Percentiles rank a stretch among this genome's conserved stretches.
These are phyloP conservation scores for Clarias batrachus DNA, from an alignment of 2,113 vertebrate genomes.

Conservation along the genomic window DNA sequence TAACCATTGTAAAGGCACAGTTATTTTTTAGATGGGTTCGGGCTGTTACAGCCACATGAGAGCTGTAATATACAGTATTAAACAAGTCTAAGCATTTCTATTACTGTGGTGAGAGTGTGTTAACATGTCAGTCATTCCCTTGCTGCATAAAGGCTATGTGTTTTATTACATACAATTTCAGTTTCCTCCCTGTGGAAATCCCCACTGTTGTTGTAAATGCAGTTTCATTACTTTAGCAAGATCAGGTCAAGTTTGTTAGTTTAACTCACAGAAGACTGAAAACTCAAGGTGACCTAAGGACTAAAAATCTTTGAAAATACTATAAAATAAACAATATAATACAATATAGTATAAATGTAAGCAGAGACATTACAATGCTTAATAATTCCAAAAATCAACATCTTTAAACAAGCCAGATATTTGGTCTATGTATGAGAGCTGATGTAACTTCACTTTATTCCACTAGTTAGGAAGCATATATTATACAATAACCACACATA, in stretches of 20 bases:
- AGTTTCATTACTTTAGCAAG: not conserved
- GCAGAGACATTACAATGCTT: not conserved
- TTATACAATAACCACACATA: not conserved
- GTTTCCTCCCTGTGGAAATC: not conserved
- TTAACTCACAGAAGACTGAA: not conserved
- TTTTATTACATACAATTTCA: slow-evolving; percentile 6
- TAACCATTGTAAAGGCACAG: not conserved
- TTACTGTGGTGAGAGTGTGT: too few species aligned
- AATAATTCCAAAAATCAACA: not conserved
- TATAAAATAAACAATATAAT: not conserved
- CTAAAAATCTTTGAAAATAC: not conserved
- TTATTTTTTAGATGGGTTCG: not conserved
- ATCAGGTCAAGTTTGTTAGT: not conserved
- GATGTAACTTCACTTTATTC: not conserved
- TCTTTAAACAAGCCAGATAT: not conserved
- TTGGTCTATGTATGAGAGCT: not conserved
- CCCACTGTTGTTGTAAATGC: not conserved
- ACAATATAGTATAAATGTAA: not conserved
- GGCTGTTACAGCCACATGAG: not conserved
- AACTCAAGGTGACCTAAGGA: not conserved
- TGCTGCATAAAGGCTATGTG: not conserved
- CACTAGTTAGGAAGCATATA: not conserved
- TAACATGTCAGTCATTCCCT: not conserved
- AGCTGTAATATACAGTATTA: not conserved
- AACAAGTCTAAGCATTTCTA: not conserved